These are phyloP conservation scores for Melieria omissa DNA, from an alignment of 2,888 invertebrate species.

Conservation along the genomic window DNA sequence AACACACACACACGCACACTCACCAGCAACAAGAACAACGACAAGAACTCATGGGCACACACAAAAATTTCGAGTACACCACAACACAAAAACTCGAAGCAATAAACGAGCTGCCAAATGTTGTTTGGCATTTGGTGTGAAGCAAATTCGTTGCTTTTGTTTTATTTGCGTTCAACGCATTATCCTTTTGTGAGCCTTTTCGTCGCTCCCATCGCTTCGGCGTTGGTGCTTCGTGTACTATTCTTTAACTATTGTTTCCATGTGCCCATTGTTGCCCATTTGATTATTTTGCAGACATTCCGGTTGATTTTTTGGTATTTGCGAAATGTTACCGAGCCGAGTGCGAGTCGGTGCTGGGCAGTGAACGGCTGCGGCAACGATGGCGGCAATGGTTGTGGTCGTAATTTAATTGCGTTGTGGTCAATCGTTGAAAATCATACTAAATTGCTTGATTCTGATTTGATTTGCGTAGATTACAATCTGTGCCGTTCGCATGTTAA, in stretches of 20 bases:
- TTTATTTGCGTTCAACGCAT: conserved; percentile 26
- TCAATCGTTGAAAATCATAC: conserved; percentile 60
- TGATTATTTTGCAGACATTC: background rate
- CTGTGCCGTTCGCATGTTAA: conserved; percentile 47
- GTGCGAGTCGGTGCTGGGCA: no score
- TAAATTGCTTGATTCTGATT: conserved; percentile 62
- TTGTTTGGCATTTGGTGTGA: conserved; percentile 33
- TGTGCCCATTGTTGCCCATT: no score
- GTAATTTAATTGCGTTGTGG: conserved; percentile 63
- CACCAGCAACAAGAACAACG: background rate
- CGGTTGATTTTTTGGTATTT: conserved; percentile 11
- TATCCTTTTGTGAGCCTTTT: conserved; percentile 16
- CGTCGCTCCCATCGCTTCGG: conserved; percentile 7
- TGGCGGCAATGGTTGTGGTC: conserved; percentile 36
- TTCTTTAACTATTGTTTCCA: no score
- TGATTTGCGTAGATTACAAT: conserved; percentile 60
- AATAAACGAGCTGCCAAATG: conserved; percentile 42
- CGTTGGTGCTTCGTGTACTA: background rate
- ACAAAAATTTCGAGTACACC: background rate
- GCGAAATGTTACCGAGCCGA: background rate
- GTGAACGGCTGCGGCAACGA: background rate
- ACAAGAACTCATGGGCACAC: background rate
- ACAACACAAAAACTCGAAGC: conserved; percentile 22
- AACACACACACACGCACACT: background rate
- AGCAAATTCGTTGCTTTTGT: conserved; percentile 25